Evolutionary conservation across 1,140 invertebrate genomes (phyloP).

Genomic region (Ditylenchus dipsaci): DNA sequence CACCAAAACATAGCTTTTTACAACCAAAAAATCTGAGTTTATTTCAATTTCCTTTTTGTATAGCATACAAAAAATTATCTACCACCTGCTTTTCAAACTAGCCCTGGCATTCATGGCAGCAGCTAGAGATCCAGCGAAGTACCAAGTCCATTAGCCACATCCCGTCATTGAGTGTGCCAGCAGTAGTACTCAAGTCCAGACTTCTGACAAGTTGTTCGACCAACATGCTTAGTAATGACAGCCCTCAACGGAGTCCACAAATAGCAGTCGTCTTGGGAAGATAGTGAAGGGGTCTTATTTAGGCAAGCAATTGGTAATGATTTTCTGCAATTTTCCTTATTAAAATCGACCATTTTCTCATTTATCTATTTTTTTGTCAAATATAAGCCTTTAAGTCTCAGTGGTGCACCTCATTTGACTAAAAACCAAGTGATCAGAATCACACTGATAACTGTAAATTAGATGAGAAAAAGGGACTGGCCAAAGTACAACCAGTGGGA

Average conservation of each 20-base stretch:
- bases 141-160: background rate
- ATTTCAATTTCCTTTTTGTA: no score
- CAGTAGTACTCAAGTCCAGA: slow-evolving; percentile 1
- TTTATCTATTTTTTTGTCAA: no score
- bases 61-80: no score
- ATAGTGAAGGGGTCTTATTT: background rate
- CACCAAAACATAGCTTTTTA: no score
- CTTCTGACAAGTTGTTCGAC: slow-evolving; percentile 40
- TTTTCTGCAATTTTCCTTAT: background rate
- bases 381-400: no score
- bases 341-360: no score
- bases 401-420: no score
- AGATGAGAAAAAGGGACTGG: no score
- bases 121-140: background rate
- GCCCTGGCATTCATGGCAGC: background rate
- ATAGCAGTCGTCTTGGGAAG: slow-evolving; percentile 17
- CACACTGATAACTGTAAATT: no score
- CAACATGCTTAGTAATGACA: slow-evolving; percentile 36
- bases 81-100: background rate
- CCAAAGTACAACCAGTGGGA: no score
- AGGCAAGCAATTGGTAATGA: background rate
- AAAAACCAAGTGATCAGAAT: no score
- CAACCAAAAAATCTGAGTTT: no score
- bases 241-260: slow-evolving; percentile 45
- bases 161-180: background rate